These are phyloP conservation scores for Camponotus pennsylvanicus DNA, from an alignment of 1,140 invertebrate genomes.

Conservation along the genomic window DNA sequence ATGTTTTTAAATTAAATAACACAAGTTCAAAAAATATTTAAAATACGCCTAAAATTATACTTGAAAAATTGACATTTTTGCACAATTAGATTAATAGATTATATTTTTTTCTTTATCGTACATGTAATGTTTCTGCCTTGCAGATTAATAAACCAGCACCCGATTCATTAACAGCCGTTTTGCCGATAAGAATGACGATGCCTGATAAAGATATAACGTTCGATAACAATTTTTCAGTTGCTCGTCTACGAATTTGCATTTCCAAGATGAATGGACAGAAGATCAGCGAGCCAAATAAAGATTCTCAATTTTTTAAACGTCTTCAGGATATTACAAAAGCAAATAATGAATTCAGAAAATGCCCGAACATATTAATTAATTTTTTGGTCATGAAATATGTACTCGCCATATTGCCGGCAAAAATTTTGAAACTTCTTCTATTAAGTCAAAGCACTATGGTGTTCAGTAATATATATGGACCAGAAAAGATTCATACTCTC, in stretches of 20 bases:
- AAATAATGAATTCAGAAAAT: constrained; percentile 69
- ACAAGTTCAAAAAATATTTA: constrained; percentile 13
- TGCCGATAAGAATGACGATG: constrained; percentile 74
- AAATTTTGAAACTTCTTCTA: constrained; percentile 69
- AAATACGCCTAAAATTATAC: not conserved
- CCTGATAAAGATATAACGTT: constrained; percentile 67
- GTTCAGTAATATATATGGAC: constrained; percentile 81
- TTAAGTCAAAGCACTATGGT: constrained; percentile 79
- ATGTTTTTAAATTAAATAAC: not conserved
- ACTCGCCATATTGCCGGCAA: constrained; percentile 74
- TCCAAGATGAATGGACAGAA: constrained; percentile 63
- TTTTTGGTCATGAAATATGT: constrained; percentile 80
- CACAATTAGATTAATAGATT: not conserved
- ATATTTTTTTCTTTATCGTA: not conserved
- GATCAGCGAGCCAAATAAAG: constrained; percentile 14
- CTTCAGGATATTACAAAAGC: constrained; percentile 69
- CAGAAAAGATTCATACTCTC: constrained; percentile 71
- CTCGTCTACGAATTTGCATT: constrained; percentile 76
- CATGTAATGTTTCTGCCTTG: not conserved
- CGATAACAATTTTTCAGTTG: constrained; percentile 80
- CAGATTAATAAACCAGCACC: constrained; percentile 73
- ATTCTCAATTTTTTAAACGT: constrained; percentile 71
- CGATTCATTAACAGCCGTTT: constrained; percentile 73
- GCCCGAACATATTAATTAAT: constrained; percentile 77
- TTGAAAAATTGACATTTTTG: not conserved